Base-by-base conservation (phyloP, 1,140 invertebrate species). In the Papilio aristodemus region DNA sequence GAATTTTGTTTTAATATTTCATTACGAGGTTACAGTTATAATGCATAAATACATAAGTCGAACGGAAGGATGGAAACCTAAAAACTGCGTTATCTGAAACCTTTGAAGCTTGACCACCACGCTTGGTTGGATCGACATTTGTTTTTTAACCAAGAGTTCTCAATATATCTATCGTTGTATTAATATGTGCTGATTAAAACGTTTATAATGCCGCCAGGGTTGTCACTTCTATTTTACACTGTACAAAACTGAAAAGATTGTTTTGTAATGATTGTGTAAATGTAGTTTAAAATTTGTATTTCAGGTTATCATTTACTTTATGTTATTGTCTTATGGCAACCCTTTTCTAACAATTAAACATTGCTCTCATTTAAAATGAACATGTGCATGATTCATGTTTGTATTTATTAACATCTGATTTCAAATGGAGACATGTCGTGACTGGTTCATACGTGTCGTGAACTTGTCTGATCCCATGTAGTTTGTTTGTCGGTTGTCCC, bases 391-490 rank as follows among this genome's bases (percentile, higher is more conserved):
- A 86, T 67, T 85, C 86, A 86, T 83, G 72, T 76, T 71, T 75
- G 73, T 78, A 69, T 68, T 66, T 59, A 70, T 70, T 69, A 72
- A 64, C 38, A 69, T 27, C 39, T 80, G 80, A 80, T 84, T 84
- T 81, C 76, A 83, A 64, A 70, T 64, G 62, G 69, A 81, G 80
- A 86, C 87, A 86, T 83, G 89, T 89, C 86, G 79, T 85, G 87
- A 89, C 89, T 77, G 77, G 89, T 87, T 79, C 71, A 75, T 77
- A 75, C 86, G 69, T 81, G 82, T 87, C 85, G 69, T 81, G 85
- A 89, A 86, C 88, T 89, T 87, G 82, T 81, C 79, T 81, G 79
- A 79, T 83, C 76, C 74, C 70, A 70, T 62, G 68, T 71, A 80
- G 81, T 89, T 87, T 86, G 83, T 87, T 80, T 73, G 69, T 68